These are phyloP conservation scores for Drosophila robusta DNA, from an alignment of 2,888 invertebrate species.

Conservation along the genomic window DNA sequence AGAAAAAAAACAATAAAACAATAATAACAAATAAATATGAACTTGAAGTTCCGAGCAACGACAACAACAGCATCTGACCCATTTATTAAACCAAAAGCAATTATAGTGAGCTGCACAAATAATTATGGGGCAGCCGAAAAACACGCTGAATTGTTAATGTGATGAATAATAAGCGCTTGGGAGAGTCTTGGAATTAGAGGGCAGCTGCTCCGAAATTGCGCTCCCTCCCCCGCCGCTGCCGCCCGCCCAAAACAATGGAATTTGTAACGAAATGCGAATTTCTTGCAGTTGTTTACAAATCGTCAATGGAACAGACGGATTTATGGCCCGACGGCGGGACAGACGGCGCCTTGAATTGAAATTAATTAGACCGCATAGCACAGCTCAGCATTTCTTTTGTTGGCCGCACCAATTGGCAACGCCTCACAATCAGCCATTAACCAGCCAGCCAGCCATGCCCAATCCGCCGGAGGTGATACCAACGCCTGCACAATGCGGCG, in stretches of 20 bases:
- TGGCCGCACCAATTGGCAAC: conserved; percentile 64
- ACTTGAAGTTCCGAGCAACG: conserved; percentile 64
- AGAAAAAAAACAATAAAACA: conserved; percentile 4
- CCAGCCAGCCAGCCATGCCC: conserved; percentile 58
- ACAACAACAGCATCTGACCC: conserved; percentile 55
- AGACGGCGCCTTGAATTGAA: conserved; percentile 69
- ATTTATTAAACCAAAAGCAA: conserved; percentile 64
- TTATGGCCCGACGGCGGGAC: conserved; percentile 36
- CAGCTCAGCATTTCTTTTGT: conserved; percentile 75
- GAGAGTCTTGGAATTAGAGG: conserved; percentile 50
- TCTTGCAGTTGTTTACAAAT: conserved; percentile 58
- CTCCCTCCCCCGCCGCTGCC: background rate
- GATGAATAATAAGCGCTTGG: conserved; percentile 69
- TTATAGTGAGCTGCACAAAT: conserved; percentile 63
- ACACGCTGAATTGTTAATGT: conserved; percentile 63
- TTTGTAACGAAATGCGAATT: conserved; percentile 76
- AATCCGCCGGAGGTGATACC: conserved; percentile 55
- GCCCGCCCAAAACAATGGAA: conserved; percentile 61
- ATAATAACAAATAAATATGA: conserved; percentile 10
- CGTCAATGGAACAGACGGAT: conserved; percentile 64
- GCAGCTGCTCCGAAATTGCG: background rate
- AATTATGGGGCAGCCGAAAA: conserved; percentile 60
- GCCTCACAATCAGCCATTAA: conserved; percentile 47
- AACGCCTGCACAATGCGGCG: conserved; percentile 13
- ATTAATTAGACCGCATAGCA: conserved; percentile 72